These are phyloP conservation scores for Hoplias malabaricus DNA, from an alignment of 2,113 vertebrate genomes.

Conservation along the genomic window DNA sequence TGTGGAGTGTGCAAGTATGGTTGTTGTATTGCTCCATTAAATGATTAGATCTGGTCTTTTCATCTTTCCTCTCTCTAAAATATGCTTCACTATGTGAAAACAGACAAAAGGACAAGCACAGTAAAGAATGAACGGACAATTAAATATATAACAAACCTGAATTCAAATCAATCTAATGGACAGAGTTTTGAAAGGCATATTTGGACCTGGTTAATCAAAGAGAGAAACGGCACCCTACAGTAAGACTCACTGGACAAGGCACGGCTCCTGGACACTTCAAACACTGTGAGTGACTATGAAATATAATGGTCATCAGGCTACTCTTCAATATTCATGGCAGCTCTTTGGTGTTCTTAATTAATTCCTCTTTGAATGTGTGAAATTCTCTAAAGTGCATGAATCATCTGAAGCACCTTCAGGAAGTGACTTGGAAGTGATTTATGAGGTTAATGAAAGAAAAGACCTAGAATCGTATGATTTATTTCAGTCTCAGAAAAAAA, in stretches of 20 bases:
- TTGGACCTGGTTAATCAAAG: neutral
- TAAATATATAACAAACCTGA: too few species aligned
- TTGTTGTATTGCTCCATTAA: neutral
- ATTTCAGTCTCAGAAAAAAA: neutral
- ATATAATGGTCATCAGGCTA: conserved; percentile 29
- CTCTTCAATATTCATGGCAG: conserved; percentile 41
- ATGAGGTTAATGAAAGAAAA: conserved; percentile 24
- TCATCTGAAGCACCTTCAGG: conserved; percentile 48
- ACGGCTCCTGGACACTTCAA: conserved; percentile 1
- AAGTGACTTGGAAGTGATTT: conserved; percentile 38
- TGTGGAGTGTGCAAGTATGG: neutral
- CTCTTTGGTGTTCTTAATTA: conserved; percentile 43
- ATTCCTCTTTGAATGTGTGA: conserved; percentile 37
- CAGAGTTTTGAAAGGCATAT: neutral
- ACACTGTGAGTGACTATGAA: conserved; percentile 43
- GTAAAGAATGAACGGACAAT: too few species aligned
- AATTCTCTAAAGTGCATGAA: conserved; percentile 44
- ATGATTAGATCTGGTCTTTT: neutral
- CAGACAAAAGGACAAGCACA: too few species aligned
- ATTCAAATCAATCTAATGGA: too few species aligned
- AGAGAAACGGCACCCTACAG: neutral
- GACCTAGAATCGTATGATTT: conserved; percentile 14
- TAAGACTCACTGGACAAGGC: neutral
- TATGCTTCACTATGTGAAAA: too few species aligned
- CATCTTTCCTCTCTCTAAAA: neutral